These are phyloP conservation scores for Elegia similella DNA, from an alignment of 2,888 invertebrate species.

Conservation along the genomic window DNA sequence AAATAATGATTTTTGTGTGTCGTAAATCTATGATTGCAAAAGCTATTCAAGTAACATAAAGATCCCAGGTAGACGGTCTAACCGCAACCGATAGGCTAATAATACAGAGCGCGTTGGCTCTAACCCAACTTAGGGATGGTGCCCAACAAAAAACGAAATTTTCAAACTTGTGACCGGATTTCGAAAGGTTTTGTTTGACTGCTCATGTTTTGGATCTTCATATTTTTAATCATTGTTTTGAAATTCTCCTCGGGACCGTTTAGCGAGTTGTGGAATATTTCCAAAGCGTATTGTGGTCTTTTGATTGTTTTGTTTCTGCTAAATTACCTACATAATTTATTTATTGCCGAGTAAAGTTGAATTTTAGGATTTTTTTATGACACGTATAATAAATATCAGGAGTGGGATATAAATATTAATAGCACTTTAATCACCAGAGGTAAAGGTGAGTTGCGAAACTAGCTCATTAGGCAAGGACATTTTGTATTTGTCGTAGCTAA, in stretches of 20 bases:
- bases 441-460: slow-evolving; percentile 13
- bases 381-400: background rate
- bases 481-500: background rate
- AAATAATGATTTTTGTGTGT: slow-evolving; percentile 13
- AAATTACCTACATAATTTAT: background rate
- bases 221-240: background rate
- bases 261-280: background rate
- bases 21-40: slow-evolving; percentile 30
- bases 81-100: slow-evolving; percentile 68
- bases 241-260: background rate
- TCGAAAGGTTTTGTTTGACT: slow-evolving; percentile 22
- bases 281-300: background rate
- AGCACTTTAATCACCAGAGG: background rate
- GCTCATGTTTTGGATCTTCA: slow-evolving; percentile 11
- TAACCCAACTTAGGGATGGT: slow-evolving; percentile 56
- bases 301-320: background rate
- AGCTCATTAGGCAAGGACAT: background rate
- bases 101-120: slow-evolving; percentile 69
- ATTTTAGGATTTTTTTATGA: background rate
- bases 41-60: slow-evolving; percentile 35
- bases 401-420: background rate
- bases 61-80: slow-evolving; percentile 61
- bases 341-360: background rate
- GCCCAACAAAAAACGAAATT: slow-evolving; percentile 41
- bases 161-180: slow-evolving; percentile 26